Evolutionary conservation across 2,888 invertebrate species (phyloP), one percentile per base, ranked within the genome.

Genomic region (Xylocampa areola): DNA sequence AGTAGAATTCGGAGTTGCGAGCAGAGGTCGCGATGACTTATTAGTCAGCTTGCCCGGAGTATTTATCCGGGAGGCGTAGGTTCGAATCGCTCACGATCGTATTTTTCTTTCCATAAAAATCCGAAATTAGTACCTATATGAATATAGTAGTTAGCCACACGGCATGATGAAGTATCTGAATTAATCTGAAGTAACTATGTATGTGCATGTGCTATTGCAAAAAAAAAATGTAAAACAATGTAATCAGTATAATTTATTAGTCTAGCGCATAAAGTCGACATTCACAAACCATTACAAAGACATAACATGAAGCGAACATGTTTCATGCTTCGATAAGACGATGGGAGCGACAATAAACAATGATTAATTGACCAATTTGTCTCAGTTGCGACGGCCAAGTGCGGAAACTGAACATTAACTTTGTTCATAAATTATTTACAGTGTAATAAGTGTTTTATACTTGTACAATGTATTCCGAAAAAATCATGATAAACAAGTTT

Each of bases 361-460:
- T 81, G 82, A 90, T 90, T 88, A 90, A 90, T 89, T 68, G 86
- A 66, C 70, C 83, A 82, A 80, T 89, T 85, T 84, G 86, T 87
- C 82, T 60, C 79, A 62, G 59, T 63, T 65, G 66, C 71, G 73
- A 68, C 72, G 61, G 51, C 19, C 49, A 63, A 69, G 52, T 65
- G 50, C 70, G 80, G 79, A 76, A 73, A 78, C 69, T 69, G 47
- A 52, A 39, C 76, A 76, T 77, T 80, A 73, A 65, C 61, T 70
- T 57, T 10, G 37, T 48, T 45, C 63, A 67, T 78, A 69, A 73
- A 73, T 73, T 65, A 68, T 68, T 61, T 55, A 55, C 51, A 55
- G 27, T 43, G 37, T 68, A 54, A 40, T 68, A 73, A 55, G 40
- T 49, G 39, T 35, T 52, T 4, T 66, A 13, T 30, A 33, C 19